Conservation (phyloP, 2,113 vertebrate genomes). For the Phaetusa simplex region DNA sequence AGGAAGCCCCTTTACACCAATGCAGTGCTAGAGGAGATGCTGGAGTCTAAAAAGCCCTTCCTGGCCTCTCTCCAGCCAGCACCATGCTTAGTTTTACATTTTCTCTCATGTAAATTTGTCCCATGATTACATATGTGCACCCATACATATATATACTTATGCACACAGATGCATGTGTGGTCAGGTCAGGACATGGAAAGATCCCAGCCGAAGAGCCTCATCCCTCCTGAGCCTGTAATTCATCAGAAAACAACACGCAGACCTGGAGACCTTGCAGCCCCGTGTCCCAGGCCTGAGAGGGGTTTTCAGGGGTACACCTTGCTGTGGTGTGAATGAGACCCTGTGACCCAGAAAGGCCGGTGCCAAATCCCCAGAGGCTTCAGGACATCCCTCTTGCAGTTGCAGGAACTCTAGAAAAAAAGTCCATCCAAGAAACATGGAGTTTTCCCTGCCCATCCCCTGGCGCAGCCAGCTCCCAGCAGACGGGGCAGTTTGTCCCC, state of each 20-base stretch:
- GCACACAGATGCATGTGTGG: fast-evolving
- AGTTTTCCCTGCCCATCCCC: neutral
- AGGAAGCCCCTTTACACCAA: neutral
- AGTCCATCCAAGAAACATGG: fast-evolving
- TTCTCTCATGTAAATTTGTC: neutral
- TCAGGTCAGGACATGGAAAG: neutral
- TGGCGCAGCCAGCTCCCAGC: neutral
- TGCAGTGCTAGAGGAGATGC: neutral
- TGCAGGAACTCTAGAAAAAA: neutral
- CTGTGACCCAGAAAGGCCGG: fast-evolving
- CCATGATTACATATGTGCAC: fast-evolving
- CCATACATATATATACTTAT: fast-evolving
- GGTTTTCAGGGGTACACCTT: neutral
- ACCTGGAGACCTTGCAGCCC: neutral
- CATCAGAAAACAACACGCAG: neutral
- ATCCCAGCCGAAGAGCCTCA: neutral
- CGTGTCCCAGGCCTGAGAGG: fast-evolving
- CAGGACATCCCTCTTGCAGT: fast-evolving
- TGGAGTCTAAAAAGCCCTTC: neutral
- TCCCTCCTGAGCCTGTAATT: neutral
- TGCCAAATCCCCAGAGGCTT: neutral
- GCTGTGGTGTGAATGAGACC: neutral
- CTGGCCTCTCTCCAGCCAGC: neutral
- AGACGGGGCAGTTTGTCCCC: neutral
- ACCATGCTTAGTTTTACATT: neutral